phyloP scores from a whole-genome alignment of 2,888 invertebrate genomes.

The Ochropacha duplaris region DNA sequence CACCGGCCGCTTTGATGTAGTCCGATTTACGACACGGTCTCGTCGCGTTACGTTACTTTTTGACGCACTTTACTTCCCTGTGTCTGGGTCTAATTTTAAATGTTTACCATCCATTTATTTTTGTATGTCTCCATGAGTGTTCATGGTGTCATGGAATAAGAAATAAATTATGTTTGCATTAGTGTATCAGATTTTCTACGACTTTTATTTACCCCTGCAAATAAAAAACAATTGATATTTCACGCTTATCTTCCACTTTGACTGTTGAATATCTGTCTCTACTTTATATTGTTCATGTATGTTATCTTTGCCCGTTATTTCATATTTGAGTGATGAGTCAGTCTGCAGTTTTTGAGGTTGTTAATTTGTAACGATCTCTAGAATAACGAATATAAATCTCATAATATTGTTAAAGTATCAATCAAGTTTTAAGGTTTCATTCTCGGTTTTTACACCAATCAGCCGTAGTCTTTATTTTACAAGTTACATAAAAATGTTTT shows the following conservation, averaged over 20 bases:
- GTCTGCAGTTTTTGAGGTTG: too few species aligned
- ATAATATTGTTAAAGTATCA: not conserved
- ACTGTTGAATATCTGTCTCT: not conserved
- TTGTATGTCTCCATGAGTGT: too few species aligned
- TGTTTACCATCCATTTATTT: slow-evolving; percentile 10
- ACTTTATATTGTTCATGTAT: not conserved
- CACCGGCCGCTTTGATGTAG: slow-evolving; percentile 47
- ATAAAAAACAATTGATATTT: not conserved
- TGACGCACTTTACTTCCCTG: slow-evolving; percentile 34
- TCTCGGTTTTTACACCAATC: not conserved
- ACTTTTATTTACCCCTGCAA: not conserved
- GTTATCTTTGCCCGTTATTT: not conserved
- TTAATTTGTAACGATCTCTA: too few species aligned
- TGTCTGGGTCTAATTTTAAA: slow-evolving; percentile 23
- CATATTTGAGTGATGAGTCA: too few species aligned
- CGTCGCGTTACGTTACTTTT: slow-evolving; percentile 29
- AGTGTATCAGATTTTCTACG: not conserved
- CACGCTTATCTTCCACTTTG: not conserved
- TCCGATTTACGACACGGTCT: slow-evolving; percentile 47
- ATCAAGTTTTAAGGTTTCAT: not conserved
- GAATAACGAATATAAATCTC: too few species aligned
- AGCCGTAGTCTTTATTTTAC: not conserved
- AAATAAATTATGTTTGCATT: not conserved
- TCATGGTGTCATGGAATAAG: not conserved
- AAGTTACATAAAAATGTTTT: not conserved